These are phyloP conservation scores for Carcinoscorpius rotundicauda DNA, from an alignment of 1,140 invertebrate species.

Conservation along the genomic window DNA sequence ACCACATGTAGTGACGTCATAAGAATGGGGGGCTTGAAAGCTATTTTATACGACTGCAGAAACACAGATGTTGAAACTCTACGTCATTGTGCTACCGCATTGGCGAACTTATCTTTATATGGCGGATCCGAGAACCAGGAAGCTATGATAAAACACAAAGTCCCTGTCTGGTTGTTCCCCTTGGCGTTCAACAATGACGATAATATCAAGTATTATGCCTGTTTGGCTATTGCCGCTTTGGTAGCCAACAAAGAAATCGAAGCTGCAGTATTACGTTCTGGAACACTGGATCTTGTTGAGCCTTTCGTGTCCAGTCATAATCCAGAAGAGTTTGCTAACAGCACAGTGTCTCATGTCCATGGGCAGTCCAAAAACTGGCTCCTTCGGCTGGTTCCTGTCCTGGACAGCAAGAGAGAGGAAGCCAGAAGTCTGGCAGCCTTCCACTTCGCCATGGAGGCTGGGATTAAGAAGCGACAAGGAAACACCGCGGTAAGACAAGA, in stretches of 20 bases:
- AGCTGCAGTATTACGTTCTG: constrained; percentile 86
- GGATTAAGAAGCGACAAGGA: constrained; percentile 91
- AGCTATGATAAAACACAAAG: constrained; percentile 90
- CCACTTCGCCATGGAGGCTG: constrained; percentile 99
- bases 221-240: constrained; percentile 88
- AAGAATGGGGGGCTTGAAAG: constrained; percentile 41
- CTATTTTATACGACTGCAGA: constrained; percentile 87
- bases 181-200: constrained; percentile 93
- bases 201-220: constrained; percentile 96
- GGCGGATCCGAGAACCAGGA: constrained; percentile 95
- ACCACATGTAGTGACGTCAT: constrained; percentile 76
- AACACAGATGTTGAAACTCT: constrained; percentile 84
- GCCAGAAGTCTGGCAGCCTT: constrained; percentile 94
- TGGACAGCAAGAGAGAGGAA: constrained; percentile 89
- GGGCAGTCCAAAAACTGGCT: constrained; percentile 96
- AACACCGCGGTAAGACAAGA: constrained; percentile 56
- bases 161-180: constrained; percentile 96
- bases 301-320: constrained; percentile 89
- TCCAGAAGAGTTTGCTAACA: constrained; percentile 87
- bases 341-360: constrained; percentile 74
- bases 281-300: constrained; percentile 88
- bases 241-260: constrained; percentile 98
- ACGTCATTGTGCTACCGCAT: constrained; percentile 85
- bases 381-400: constrained; percentile 79
- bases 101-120: constrained; percentile 92